Evolutionary conservation across 1,140 invertebrate genomes (phyloP), one percentile per base, ranked within the genome.

Genomic region (Bombus affinis): DNA sequence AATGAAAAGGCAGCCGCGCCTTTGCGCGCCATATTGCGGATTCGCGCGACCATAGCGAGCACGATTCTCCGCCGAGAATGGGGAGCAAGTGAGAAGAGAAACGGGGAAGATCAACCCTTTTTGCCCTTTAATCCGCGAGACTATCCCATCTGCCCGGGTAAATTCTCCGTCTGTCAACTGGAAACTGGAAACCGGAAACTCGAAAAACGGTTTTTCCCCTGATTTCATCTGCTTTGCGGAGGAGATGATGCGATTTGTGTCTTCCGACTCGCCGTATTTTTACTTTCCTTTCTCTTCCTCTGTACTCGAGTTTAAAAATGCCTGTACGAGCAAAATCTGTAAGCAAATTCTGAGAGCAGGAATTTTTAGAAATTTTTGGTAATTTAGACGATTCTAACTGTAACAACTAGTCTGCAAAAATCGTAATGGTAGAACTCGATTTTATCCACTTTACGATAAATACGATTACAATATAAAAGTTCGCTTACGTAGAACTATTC

Each of bases 71-170:
- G 35, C 32, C 2, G n/a, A 25, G 74, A 37, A 25, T 15, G 32
- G 12, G 18, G 76, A 57, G 72, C 9, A 42, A 83, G 42, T 32
- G 59, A 47, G 47, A 47, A 47, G 47, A 18, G 47, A 70, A 83
- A 83, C 37, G 62, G n/a, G 32, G 32, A 35, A 77, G 78, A 39
- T 62, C 59, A 9, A 59, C 39, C n/a, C 59, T 53, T 86, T 47
- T 66, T 44, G 81, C 76, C 47, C 66, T 82, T 86, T 89, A 86
- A 89, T 81, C 66, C 53, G 57, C 71, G 1, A 53, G 47, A 53
- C 42, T 32, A 53, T 37, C 22, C 59, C 74, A 85, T 87, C 85
- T 85, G 53, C 53, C 47, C 44, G 25, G 44, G 32, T 47, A 75
- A 68, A 74, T 82, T 66, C 28, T n/a, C 32, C 37, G n/a, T 28